A percentile compares a stretch with the other conserved stretches of the same genome.
Evolutionary conservation across 2,797 vertebrate species (phyloP).

Genomic region (Champsocephalus esox): DNA sequence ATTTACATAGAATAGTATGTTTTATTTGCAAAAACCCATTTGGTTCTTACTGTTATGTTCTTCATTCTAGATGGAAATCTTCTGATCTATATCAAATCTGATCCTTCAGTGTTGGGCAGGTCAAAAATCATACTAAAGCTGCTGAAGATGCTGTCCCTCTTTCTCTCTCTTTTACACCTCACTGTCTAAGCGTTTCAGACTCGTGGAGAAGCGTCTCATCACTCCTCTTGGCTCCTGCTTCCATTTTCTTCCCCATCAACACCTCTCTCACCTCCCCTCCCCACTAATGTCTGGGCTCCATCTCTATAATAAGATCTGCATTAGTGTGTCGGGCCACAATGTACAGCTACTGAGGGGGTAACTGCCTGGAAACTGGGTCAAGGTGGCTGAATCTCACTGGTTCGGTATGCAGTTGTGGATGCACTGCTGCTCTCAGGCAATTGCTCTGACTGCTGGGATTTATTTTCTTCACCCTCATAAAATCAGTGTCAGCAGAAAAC

Average conservation of each 20-base stretch:
- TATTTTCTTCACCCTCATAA: slow-evolving; percentile 31
- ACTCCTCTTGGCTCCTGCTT: slow-evolving; percentile 17
- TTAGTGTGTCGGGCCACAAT: slow-evolving; percentile 45
- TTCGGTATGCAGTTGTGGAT: slow-evolving; percentile 56
- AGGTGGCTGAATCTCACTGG: slow-evolving; percentile 73
- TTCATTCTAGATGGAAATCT: neutral
- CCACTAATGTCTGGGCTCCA: slow-evolving; percentile 30
- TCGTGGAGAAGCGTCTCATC: slow-evolving; percentile 15
- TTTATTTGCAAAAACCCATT: neutral
- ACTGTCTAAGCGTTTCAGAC: slow-evolving; percentile 24
- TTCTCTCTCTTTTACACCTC: neutral
- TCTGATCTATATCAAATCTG: neutral
- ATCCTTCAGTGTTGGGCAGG: neutral
- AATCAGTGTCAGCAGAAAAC: slow-evolving; percentile 64
- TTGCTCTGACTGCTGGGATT: slow-evolving; percentile 45
- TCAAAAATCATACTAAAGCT: slow-evolving; percentile 13
- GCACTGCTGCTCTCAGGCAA: slow-evolving; percentile 48
- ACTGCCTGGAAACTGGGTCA: slow-evolving; percentile 81
- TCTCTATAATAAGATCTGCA: slow-evolving; percentile 67
- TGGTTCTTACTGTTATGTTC: neutral
- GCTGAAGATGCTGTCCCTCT: neutral
- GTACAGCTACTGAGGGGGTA: slow-evolving; percentile 41
- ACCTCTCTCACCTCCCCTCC: slow-evolving; percentile 25
- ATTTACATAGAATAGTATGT: neutral
- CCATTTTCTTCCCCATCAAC: slow-evolving; percentile 51